Evolutionary conservation across 2,113 vertebrate genomes (phyloP).

Genomic region (Aptenodytes forsteri): DNA sequence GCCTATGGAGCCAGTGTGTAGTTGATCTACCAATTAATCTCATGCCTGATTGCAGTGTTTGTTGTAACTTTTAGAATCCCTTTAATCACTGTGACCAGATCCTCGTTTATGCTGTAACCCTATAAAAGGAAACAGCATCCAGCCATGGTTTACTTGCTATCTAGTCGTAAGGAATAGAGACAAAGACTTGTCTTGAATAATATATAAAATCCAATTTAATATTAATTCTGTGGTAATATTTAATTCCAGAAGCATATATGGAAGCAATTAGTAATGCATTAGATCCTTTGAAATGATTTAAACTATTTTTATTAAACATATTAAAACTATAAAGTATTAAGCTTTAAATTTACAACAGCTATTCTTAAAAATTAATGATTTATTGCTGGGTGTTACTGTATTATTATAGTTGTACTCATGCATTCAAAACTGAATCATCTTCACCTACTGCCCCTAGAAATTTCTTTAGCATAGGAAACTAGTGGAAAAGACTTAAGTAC

Average conservation of each 20-base stretch:
- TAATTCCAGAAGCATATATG: background rate
- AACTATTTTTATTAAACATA: conserved; percentile 17
- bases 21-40: background rate
- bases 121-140: background rate
- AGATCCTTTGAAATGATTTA: background rate
- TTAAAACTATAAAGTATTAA: background rate
- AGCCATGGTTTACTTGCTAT: background rate
- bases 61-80: background rate
- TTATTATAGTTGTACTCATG: background rate
- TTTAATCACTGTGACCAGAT: background rate
- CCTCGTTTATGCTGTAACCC: background rate
- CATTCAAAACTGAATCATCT: background rate
- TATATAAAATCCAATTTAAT: background rate
- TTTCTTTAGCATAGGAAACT: background rate
- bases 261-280: conserved; percentile 14
- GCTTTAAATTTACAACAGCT: background rate
- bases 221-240: background rate
- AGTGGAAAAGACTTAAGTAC: background rate
- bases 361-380: background rate
- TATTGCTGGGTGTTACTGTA: background rate
- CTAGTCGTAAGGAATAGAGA: background rate
- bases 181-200: conserved; percentile 1
- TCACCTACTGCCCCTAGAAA: background rate
- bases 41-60: background rate
- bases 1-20: background rate